Conservation (phyloP, 2,888 invertebrate species). For the Selenia dentaria region DNA sequence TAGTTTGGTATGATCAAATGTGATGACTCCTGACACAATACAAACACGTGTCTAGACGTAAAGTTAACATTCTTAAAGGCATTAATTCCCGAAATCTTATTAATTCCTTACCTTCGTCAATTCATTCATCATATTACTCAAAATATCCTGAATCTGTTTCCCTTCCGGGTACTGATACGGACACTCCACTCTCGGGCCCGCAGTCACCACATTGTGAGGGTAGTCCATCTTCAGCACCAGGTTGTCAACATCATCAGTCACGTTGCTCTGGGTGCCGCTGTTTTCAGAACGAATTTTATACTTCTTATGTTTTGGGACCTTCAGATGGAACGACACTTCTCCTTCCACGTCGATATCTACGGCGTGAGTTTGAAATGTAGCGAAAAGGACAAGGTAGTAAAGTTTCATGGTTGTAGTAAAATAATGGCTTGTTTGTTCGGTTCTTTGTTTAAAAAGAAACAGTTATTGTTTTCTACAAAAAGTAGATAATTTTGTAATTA, state of each 20-base stretch:
- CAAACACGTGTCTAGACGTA: too few relatives aligned
- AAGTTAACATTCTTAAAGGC: too few relatives aligned
- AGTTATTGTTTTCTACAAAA: too few relatives aligned
- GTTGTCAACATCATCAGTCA: neutral
- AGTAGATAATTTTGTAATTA: too few relatives aligned
- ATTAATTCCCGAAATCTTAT: too few relatives aligned
- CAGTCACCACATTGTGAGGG: conserved; percentile 17
- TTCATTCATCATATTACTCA: conserved; percentile 59
- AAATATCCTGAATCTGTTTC: conserved; percentile 43
- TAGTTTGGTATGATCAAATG: too few relatives aligned
- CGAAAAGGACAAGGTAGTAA: conserved; percentile 1
- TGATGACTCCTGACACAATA: too few relatives aligned
- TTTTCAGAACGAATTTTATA: neutral
- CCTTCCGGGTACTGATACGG: conserved; percentile 48
- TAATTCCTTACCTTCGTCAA: conserved; percentile 47
- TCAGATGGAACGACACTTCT: conserved; percentile 25
- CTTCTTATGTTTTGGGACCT: conserved; percentile 1
- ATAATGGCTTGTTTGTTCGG: conserved; percentile 2
- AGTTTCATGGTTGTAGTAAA: conserved; percentile 14
- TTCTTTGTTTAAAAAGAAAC: too few relatives aligned
- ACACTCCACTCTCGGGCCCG: conserved; percentile 39
- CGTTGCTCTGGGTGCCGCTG: neutral
- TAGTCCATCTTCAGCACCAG: neutral
- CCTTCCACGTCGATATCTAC: conserved; percentile 23
- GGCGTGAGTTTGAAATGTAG: conserved; percentile 1